Evolutionary conservation across 2,113 vertebrate species (phyloP).

Genomic region (Erythrocercus mccallii): DNA sequence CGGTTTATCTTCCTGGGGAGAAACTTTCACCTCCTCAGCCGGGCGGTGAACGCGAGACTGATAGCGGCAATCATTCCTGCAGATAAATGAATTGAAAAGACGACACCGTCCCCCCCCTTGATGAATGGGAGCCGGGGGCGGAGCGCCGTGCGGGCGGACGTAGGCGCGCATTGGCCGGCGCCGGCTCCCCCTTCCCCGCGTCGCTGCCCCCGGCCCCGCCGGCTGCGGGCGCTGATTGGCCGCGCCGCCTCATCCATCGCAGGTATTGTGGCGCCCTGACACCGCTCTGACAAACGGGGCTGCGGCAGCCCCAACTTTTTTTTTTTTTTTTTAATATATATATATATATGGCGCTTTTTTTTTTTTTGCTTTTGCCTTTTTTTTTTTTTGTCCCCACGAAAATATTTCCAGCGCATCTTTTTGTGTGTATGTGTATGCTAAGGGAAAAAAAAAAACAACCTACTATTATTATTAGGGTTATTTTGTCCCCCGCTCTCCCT

Average conservation of each 20-base stretch:
- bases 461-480: background rate
- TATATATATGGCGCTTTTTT: background rate
- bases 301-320: slow-evolving; percentile 81
- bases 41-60: slow-evolving; percentile 99
- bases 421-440: background rate
- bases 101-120: slow-evolving; percentile 98
- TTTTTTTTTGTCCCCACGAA: background rate
- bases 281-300: slow-evolving; percentile 82
- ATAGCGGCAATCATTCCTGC: slow-evolving; percentile 99
- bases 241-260: slow-evolving; percentile 91
- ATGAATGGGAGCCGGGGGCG: slow-evolving; percentile 96
- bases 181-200: slow-evolving; percentile 77
- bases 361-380: too few species aligned
- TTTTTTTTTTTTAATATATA: slow-evolving; percentile 25
- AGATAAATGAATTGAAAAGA: slow-evolving; percentile 99
- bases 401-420: slow-evolving; percentile 8
- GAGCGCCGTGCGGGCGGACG: slow-evolving; percentile 79
- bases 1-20: slow-evolving; percentile 99
- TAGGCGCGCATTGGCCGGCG: slow-evolving; percentile 78
- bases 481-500: background rate
- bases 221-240: slow-evolving; percentile 93
- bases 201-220: slow-evolving; percentile 83
- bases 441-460: background rate
- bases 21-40: slow-evolving; percentile 99
- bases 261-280: slow-evolving; percentile 90